Conservation (phyloP, 2,113 vertebrate genomes). For the Phaetusa simplex region DNA sequence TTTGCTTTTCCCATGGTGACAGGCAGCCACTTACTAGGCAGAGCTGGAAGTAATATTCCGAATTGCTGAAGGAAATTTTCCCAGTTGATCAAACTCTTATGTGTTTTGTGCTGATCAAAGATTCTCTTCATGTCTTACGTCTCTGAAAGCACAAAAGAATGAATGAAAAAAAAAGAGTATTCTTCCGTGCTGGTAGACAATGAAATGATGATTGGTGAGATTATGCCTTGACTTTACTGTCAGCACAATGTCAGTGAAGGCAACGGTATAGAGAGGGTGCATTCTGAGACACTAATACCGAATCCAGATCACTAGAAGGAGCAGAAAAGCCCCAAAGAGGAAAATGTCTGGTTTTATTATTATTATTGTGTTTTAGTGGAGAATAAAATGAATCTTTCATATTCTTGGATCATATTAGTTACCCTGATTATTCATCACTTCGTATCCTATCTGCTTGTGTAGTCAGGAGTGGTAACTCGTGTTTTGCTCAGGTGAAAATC, state of each 20-base stretch:
- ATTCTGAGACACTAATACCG: neutral
- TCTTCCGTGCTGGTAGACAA: slow-evolving; percentile 45
- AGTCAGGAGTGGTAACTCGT: neutral
- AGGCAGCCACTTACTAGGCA: slow-evolving; percentile 27
- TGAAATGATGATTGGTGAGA: slow-evolving; percentile 56
- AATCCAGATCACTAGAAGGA: neutral
- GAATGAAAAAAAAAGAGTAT: neutral
- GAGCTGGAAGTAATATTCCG: slow-evolving; percentile 31
- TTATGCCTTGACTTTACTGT: slow-evolving; percentile 44
- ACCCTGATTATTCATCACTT: neutral
- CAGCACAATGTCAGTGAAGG: slow-evolving; percentile 45
- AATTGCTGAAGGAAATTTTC: slow-evolving; percentile 24
- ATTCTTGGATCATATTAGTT: neutral
- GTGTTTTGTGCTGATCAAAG: slow-evolving; percentile 41
- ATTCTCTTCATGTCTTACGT: slow-evolving; percentile 42
- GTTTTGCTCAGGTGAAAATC: slow-evolving; percentile 11
- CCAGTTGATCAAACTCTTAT: slow-evolving; percentile 24
- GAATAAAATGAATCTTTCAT: neutral
- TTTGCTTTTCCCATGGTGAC: neutral
- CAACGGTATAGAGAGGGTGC: neutral
- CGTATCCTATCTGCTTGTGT: neutral
- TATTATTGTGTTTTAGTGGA: neutral
- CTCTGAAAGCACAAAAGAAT: slow-evolving; percentile 30
- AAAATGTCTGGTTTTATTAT: neutral
- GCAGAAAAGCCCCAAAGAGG: neutral